phyloP scores from a whole-genome alignment of 1,140 invertebrate species.

The Macrotrachela quadricornifera region DNA sequence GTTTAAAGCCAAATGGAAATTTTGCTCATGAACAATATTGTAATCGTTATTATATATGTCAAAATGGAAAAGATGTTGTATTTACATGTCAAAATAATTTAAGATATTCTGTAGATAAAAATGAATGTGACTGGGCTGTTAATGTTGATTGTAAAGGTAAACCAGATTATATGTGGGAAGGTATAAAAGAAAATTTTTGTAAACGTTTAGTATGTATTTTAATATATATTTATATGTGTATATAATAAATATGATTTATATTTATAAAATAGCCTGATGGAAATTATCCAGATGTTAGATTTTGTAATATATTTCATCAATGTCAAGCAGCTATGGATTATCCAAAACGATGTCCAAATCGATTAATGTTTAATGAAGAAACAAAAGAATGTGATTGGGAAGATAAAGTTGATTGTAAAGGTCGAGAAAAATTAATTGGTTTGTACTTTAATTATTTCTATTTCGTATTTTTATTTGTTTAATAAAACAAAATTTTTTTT shows the following conservation, averaged over 20 bases:
- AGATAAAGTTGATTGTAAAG: slow-evolving; percentile 9
- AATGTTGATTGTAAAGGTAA: slow-evolving; percentile 9
- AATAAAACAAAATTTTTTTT: no score
- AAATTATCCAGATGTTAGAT: slow-evolving; percentile 7
- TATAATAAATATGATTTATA: no score
- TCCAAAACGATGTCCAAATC: slow-evolving; percentile 5
- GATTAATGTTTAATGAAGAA: slow-evolving; percentile 8
- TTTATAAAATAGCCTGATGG: slow-evolving; percentile 1
- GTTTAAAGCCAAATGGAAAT: background rate
- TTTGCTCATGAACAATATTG: slow-evolving; percentile 8
- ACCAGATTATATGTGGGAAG: slow-evolving; percentile 9
- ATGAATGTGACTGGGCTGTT: slow-evolving; percentile 9
- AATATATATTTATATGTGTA: background rate
- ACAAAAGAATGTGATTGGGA: slow-evolving; percentile 9
- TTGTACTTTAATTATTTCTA: no score
- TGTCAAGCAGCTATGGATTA: slow-evolving; percentile 7
- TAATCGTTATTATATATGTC: slow-evolving; percentile 8
- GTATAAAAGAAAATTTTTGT: slow-evolving; percentile 7
- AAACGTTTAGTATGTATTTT: slow-evolving; percentile 1
- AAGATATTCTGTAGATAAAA: slow-evolving; percentile 1
- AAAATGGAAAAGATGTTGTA: slow-evolving; percentile 6
- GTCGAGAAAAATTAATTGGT: slow-evolving; percentile 7
- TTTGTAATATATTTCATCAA: slow-evolving; percentile 9
- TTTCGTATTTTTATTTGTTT: no score
- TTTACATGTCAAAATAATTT: slow-evolving; percentile 9